These are phyloP conservation scores for Hydriomena furcata DNA, from an alignment of 2,888 invertebrate genomes.

Conservation along the genomic window DNA sequence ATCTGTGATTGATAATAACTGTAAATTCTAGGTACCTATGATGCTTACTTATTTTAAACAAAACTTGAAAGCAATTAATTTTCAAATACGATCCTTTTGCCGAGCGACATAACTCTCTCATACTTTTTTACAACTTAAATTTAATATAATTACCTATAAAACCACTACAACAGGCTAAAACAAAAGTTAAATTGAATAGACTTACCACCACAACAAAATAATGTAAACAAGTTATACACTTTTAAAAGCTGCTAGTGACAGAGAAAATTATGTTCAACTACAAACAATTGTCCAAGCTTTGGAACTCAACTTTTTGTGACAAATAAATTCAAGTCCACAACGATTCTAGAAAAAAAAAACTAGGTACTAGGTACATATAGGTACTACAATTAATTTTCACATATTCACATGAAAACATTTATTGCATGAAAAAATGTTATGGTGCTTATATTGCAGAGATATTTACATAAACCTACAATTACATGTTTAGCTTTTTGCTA, in stretches of 20 bases:
- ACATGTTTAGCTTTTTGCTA: conserved; percentile 55
- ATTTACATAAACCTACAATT: conserved; percentile 74
- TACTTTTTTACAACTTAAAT: conserved; percentile 70
- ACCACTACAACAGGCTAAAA: conserved; percentile 62
- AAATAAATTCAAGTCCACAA: conserved; percentile 16
- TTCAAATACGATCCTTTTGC: conserved; percentile 27
- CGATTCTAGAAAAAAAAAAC: conserved; percentile 17
- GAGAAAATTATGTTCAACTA: conserved; percentile 11
- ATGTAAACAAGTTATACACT: conserved; percentile 22
- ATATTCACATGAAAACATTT: conserved; percentile 33
- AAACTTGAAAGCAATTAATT: conserved; percentile 19
- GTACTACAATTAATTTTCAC: conserved; percentile 23
- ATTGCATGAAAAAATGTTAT: conserved; percentile 44
- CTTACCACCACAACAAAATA: conserved; percentile 37
- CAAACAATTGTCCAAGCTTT: conserved; percentile 10
- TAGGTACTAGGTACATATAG: too few relatives aligned
- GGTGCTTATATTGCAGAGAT: conserved; percentile 56
- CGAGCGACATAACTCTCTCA: conserved; percentile 61
- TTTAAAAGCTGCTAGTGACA: conserved; percentile 21
- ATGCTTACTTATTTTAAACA: conserved; percentile 16
- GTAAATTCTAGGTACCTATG: conserved; percentile 12
- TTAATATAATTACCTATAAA: conserved; percentile 61
- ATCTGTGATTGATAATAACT: conserved; percentile 27
- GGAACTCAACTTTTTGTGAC: conserved; percentile 18
- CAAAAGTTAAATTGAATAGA: conserved; percentile 37